These are phyloP conservation scores for Timema cristinae DNA, from an alignment of 2,888 invertebrate genomes.

Conservation along the genomic window DNA sequence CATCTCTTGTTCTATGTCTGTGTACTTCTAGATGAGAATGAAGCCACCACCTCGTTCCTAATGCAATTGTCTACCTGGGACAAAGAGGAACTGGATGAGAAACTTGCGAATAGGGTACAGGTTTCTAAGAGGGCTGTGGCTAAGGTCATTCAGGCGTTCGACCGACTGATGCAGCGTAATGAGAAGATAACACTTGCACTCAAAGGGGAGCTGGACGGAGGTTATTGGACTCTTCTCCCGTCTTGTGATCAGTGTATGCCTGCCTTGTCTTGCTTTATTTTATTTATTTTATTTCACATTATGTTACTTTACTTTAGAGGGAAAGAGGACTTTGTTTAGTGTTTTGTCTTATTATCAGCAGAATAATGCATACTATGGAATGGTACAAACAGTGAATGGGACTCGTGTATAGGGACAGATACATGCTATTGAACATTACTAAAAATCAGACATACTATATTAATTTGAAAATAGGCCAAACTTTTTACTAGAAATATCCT, in stretches of 20 bases:
- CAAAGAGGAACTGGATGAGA: conserved; percentile 94
- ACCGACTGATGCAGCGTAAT: conserved; percentile 91
- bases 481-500: too few species aligned
- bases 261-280: conserved; percentile 19
- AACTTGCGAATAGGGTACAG: conserved; percentile 91
- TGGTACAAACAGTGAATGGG: too few species aligned
- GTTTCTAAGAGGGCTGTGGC: conserved; percentile 95
- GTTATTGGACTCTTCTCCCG: conserved; percentile 40
- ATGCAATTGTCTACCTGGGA: conserved; percentile 97
- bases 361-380: too few species aligned
- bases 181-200: conserved; percentile 88
- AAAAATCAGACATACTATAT: too few species aligned
- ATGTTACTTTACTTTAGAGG: too few species aligned
- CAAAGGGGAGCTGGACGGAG: conserved; percentile 74
- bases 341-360: too few species aligned
- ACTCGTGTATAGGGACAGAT: too few species aligned
- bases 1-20: neutral
- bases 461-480: too few species aligned
- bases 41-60: conserved; percentile 93
- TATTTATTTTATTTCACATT: conserved; percentile 4
- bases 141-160: conserved; percentile 94
- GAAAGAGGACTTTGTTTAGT: too few species aligned
- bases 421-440: too few species aligned
- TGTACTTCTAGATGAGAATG: conserved; percentile 75
- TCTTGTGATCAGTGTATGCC: conserved; percentile 31